Evolutionary conservation across 1,140 invertebrate species (phyloP).

Genomic region (Vanessa atalanta): DNA sequence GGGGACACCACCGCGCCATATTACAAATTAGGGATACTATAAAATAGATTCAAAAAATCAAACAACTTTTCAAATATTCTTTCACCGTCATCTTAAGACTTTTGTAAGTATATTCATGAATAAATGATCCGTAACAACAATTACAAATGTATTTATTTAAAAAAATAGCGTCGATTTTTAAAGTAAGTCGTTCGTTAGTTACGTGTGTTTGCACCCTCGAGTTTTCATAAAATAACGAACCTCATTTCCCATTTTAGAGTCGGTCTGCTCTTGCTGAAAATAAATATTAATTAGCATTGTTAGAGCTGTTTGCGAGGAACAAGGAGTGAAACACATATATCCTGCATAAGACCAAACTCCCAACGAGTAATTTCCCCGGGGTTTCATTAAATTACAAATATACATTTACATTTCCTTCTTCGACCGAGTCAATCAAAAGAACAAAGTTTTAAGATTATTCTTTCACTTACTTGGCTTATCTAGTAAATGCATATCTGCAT

Average conservation of each 20-base stretch:
- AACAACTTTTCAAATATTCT: no score
- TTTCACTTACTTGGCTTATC: no score
- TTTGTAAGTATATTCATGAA: no score
- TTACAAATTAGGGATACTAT: no score
- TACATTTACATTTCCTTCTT: neutral
- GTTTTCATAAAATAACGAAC: slow-evolving; percentile 9
- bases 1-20: no score
- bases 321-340: no score
- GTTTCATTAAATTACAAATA: slow-evolving; percentile 19
- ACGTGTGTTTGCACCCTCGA: neutral
- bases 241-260: neutral
- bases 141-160: neutral
- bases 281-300: slow-evolving; percentile 18
- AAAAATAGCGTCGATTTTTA: neutral
- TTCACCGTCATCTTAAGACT: no score
- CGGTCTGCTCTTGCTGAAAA: slow-evolving; percentile 1
- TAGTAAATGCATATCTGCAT: no score
- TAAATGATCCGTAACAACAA: no score
- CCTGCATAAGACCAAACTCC: neutral
- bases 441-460: no score
- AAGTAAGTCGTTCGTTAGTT: neutral
- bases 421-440: neutral
- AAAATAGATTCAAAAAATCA: no score
- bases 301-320: neutral
- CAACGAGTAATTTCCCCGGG: slow-evolving; percentile 18